Conservation (phyloP, 1,140 invertebrate genomes). For the Pectinophora gossypiella region DNA sequence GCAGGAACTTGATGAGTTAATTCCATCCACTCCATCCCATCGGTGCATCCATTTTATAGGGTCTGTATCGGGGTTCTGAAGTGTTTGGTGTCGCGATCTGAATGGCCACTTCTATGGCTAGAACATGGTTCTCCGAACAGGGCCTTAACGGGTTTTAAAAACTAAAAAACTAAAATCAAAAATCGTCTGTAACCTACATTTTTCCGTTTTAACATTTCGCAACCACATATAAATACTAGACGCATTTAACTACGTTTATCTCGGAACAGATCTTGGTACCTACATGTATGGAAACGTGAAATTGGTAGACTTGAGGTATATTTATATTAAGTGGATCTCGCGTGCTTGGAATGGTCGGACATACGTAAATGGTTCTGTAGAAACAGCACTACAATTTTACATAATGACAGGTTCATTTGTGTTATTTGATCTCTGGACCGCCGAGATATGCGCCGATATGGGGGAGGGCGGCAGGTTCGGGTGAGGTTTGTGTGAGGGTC, state of each 20-base stretch:
- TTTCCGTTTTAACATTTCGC: too few species aligned
- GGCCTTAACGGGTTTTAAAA: too few species aligned
- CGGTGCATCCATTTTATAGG: too few species aligned
- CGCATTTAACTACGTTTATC: background rate
- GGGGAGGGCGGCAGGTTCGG: background rate
- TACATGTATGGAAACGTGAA: background rate
- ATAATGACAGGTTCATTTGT: conserved; percentile 53
- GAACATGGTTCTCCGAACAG: too few species aligned
- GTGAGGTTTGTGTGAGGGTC: too few species aligned
- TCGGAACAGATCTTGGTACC: background rate
- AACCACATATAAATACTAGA: background rate
- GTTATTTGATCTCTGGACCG: conserved; percentile 33
- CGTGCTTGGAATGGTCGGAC: conserved; percentile 7
- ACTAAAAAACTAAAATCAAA: too few species aligned
- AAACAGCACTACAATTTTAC: conserved; percentile 34
- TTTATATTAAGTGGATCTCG: conserved; percentile 3
- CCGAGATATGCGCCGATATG: conserved; percentile 6
- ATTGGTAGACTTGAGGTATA: background rate
- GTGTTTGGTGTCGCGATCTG: too few species aligned
- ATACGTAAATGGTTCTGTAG: conserved; percentile 3
- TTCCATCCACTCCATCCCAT: too few species aligned
- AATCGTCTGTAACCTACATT: too few species aligned
- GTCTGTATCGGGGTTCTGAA: too few species aligned
- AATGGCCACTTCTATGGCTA: too few species aligned
- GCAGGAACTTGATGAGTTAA: too few species aligned